Evolutionary conservation across 2,888 invertebrate genomes (phyloP).

Genomic region (Melinopterus prodromus): DNA sequence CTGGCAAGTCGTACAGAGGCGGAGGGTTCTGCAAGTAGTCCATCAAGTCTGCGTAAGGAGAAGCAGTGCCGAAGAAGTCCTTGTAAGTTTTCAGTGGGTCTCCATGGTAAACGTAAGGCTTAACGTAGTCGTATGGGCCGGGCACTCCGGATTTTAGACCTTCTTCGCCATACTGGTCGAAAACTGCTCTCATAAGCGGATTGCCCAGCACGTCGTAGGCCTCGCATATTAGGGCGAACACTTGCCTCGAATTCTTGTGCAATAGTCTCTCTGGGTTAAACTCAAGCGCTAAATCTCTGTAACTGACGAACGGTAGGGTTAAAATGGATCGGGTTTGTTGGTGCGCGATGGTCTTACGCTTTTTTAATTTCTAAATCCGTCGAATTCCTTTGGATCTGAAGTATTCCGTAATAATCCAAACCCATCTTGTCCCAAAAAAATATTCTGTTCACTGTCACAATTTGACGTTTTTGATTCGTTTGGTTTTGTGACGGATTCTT

Average conservation of each 20-base stretch:
- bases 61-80: slow-evolving; percentile 84
- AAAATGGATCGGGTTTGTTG: neutral
- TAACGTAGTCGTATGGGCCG: slow-evolving; percentile 72
- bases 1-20: slow-evolving; percentile 68
- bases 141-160: slow-evolving; percentile 84
- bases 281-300: slow-evolving; percentile 62
- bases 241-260: slow-evolving; percentile 66
- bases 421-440: slow-evolving; percentile 62
- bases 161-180: slow-evolving; percentile 90
- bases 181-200: slow-evolving; percentile 75
- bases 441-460: slow-evolving; percentile 13
- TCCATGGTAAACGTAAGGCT: slow-evolving; percentile 83
- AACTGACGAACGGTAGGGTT: slow-evolving; percentile 43
- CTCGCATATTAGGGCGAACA: slow-evolving; percentile 75
- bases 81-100: slow-evolving; percentile 78
- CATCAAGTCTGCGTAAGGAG: slow-evolving; percentile 81
- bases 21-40: slow-evolving; percentile 72
- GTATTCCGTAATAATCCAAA: slow-evolving; percentile 80
- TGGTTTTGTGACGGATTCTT: neutral
- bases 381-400: slow-evolving; percentile 73
- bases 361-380: slow-evolving; percentile 75
- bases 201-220: slow-evolving; percentile 82
- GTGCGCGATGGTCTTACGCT: slow-evolving; percentile 63
- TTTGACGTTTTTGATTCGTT: slow-evolving; percentile 15
- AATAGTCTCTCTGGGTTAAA: slow-evolving; percentile 64